Evolutionary conservation across 2,113 vertebrate species (phyloP), one percentile per base, ranked within the genome.

Genomic region (Rhagologus leucostigma): DNA sequence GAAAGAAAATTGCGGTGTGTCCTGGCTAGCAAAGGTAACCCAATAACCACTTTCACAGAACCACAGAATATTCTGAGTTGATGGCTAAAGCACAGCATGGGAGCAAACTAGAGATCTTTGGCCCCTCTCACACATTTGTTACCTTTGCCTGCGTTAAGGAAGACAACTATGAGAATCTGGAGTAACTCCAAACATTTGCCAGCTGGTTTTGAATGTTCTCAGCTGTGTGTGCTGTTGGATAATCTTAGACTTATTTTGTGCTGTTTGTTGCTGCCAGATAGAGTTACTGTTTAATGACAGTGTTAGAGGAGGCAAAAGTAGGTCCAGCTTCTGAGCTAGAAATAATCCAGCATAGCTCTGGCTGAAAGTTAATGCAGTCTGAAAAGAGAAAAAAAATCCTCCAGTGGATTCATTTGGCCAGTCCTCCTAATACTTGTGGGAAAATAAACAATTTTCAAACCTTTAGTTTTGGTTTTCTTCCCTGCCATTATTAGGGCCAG

Each of bases 161-260:
- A 89, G 87, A 93, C 71, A 86, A 78, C 87, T 90, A 56, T 71
- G 88, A 84, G 92, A 93, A 94, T 65, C 88, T 96, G 88, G 93
- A 96, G 86, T 70, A 78, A 64, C 65, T 94, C 96, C 92, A 96
- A 96, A 89, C 69, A 82, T 94, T 97, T 96, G 76, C 92, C 96
- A 95, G 92, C 95, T 96, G 93, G 88, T 93, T 96, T 96, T 96
- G 90, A 93, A 95, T 90, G 90, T 92, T 95, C 90, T 96, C 96
- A 97, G 95, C 94, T 96, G 94, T 97, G 95, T 95, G 80, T 96
- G 74, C 74, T 95, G 84, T 93, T 93, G 91, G 94, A 89, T 96
- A 95, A 93, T 95, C 95, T 94, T 96, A 91, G 84, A 91, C 81
- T 95, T 97, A 84, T 95, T 96, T 91, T 95, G 91, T 89, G 46